Base-by-base conservation (phyloP, 2,113 vertebrate genomes). In the Callorhinus ursinus region DNA sequence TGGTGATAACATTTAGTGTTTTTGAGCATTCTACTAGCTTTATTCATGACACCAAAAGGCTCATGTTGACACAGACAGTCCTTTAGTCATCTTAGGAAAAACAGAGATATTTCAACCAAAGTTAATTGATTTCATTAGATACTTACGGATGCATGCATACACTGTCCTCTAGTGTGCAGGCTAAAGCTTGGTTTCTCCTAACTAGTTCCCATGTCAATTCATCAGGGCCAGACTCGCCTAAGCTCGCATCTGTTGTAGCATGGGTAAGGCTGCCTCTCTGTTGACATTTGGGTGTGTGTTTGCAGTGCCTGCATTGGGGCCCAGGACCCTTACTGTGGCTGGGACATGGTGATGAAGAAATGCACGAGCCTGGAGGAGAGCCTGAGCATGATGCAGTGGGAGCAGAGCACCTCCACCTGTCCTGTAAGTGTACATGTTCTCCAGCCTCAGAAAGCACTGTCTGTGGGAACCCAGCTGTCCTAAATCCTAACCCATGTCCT, bases 281-380 rank as follows among this genome's bases (percentile, higher is more conserved):
- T 9, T 98, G 81, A 97, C 42, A 51, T 96, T 93, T 90, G 77
- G 84, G 0, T 97, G 94, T 98, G 67, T 90, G 63, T 97, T 97
- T 93, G 61, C 98, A 99, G 99, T 80, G 97, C 99, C 36, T 99
- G 99, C 93, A 98, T 99, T 39, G 99, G 99, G 85, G 99, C 99
- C 87, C 99, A 99, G 93, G 99, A 99, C 98, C 99, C 99, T 0
- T 99, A 99, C 79, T 99, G 99, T 77, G 99, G 99, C 89, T 99
- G 99, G 99, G 99, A 99, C 83, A 83, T 99, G 97, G 98, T 99
- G 92, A 98, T 99, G 98, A 99, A 99, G 99, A 99, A 99, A 86
- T 99, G 99, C 92, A 99, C 99, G 10, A 99, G 99, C 0, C 98
- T 99, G 95, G 99, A 99, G 98, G 99, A 99, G 96, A 99, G 99